These are phyloP conservation scores for Brachionus koreanus DNA, from an alignment of 1,140 invertebrate genomes.

Conservation along the genomic window DNA sequence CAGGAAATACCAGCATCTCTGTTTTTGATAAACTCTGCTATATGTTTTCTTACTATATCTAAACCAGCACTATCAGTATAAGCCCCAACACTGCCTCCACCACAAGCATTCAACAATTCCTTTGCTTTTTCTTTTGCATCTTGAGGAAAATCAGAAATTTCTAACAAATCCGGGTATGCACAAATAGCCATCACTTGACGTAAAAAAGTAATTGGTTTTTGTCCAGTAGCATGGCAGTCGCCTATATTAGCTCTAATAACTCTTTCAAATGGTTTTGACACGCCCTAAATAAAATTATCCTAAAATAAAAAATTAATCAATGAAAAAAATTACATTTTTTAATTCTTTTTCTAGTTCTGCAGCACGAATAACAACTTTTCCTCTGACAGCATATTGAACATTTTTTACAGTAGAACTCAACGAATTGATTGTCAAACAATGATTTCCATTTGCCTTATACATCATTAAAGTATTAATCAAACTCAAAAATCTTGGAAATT, in stretches of 20 bases:
- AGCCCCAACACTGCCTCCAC: slow-evolving; percentile 71
- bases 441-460: background rate
- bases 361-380: slow-evolving; percentile 79
- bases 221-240: slow-evolving; percentile 95
- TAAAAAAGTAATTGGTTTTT: no score
- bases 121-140: slow-evolving; percentile 78
- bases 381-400: slow-evolving; percentile 82
- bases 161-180: slow-evolving; percentile 63
- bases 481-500: background rate
- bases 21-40: slow-evolving; percentile 78
- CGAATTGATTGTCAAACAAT: slow-evolving; percentile 69
- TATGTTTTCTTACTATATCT: slow-evolving; percentile 88
- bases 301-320: background rate
- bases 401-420: slow-evolving; percentile 83
- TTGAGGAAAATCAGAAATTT: slow-evolving; percentile 70
- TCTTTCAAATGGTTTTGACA: slow-evolving; percentile 80
- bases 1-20: slow-evolving; percentile 73
- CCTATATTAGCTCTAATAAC: slow-evolving; percentile 97
- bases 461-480: background rate
- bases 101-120: slow-evolving; percentile 73
- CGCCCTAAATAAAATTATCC: slow-evolving; percentile 64
- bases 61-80: slow-evolving; percentile 52
- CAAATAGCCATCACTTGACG: no score
- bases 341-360: slow-evolving; percentile 65
- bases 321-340: slow-evolving; percentile 47